phyloP scores from a whole-genome alignment of 1,140 invertebrate species.

The Bicyclus anynana region DNA sequence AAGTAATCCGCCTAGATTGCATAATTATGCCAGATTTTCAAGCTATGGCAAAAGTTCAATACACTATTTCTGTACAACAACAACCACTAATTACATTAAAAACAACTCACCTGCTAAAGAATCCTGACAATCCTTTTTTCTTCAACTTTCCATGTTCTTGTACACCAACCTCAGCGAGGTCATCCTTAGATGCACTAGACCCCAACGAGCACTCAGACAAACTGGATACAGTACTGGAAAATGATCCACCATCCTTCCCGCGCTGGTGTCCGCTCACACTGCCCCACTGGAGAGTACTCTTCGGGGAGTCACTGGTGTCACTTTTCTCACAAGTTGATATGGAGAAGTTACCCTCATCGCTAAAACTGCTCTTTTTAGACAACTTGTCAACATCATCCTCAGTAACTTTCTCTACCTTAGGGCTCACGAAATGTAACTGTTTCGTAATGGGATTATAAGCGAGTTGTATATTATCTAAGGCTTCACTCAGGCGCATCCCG shows the following conservation, averaged over 20 bases:
- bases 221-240: slow-evolving; percentile 74
- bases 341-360: slow-evolving; percentile 74
- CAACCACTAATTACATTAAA: not conserved
- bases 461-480: slow-evolving; percentile 73
- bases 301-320: slow-evolving; percentile 71
- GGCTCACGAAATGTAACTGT: slow-evolving; percentile 74
- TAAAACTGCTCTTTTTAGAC: slow-evolving; percentile 72
- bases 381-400: slow-evolving; percentile 63
- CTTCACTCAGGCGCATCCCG: slow-evolving; percentile 73
- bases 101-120: slow-evolving; percentile 70
- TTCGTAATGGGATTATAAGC: slow-evolving; percentile 77
- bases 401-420: slow-evolving; percentile 53
- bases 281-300: slow-evolving; percentile 69
- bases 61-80: no score
- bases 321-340: slow-evolving; percentile 74
- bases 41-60: no score
- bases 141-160: slow-evolving; percentile 61
- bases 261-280: slow-evolving; percentile 72
- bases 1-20: no score
- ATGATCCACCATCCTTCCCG: slow-evolving; percentile 71
- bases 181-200: slow-evolving; percentile 64
- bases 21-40: no score
- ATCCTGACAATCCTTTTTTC: slow-evolving; percentile 72
- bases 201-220: slow-evolving; percentile 71
- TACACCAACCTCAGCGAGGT: slow-evolving; percentile 37